phyloP scores from a whole-genome alignment of 2,888 invertebrate species.

The Bursaphelenchus okinawaensis region DNA sequence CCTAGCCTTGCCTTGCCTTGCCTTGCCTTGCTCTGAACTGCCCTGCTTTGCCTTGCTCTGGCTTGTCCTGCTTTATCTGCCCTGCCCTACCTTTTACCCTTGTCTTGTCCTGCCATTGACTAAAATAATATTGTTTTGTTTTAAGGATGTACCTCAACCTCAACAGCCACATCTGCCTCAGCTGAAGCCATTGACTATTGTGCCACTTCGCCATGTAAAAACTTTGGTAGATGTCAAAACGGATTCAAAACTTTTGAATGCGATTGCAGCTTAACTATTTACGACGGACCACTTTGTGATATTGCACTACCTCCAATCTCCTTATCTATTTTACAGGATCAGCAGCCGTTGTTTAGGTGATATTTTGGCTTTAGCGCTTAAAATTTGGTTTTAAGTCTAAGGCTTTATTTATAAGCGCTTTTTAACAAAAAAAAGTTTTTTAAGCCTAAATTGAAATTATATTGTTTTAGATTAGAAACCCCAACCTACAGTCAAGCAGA shows the following conservation, averaged over 20 bases:
- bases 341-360: constrained; percentile 13
- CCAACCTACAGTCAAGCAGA: constrained; percentile 38
- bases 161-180: background rate
- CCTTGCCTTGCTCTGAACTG: too few relatives aligned
- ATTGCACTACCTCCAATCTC: constrained; percentile 25
- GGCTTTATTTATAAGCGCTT: too few relatives aligned
- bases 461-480: constrained; percentile 26
- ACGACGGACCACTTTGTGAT: constrained; percentile 44
- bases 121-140: too few relatives aligned
- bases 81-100: too few relatives aligned
- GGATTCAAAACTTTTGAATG: constrained; percentile 38
- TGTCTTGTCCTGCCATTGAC: too few relatives aligned
- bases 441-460: too few relatives aligned
- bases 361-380: too few relatives aligned
- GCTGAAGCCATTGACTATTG: constrained; percentile 31
- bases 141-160: background rate
- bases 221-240: constrained; percentile 42
- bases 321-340: constrained; percentile 3
- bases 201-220: constrained; percentile 45
- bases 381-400: too few relatives aligned
- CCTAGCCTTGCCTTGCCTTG: background rate
- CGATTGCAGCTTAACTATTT: constrained; percentile 47
- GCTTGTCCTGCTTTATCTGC: too few relatives aligned
- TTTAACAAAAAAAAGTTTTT: too few relatives aligned
- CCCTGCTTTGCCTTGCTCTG: too few relatives aligned